These are phyloP conservation scores for zebrafish (Danio rerio) DNA, from an alignment of 2,113 vertebrate genomes.

Conservation along the genomic window GRCz12tu NC_133190.1:19759001-19759500, in stretches of 20 bases:
- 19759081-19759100: constrained; percentile 96
- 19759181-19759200: constrained; percentile 99
- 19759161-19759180: constrained; percentile 98
- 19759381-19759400: too few species aligned
- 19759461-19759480: too few species aligned
- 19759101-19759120: constrained; percentile 98
- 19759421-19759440: too few species aligned
- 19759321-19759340: background rate
- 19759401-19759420: too few species aligned
- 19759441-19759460: too few species aligned
- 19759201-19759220: constrained; percentile 99
- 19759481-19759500: background rate
- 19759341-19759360: too few species aligned
- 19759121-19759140: constrained; percentile 97
- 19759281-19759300: background rate
- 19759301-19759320: background rate
- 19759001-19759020: constrained; percentile 16
- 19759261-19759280: background rate
- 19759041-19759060: constrained; percentile 98
- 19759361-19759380: too few species aligned
- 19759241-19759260: constrained; percentile 83
- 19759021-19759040: constrained; percentile 99
- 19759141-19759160: constrained; percentile 95
- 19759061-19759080: constrained; percentile 94
- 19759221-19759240: constrained; percentile 98